Evolutionary conservation across 2,113 vertebrate species (phyloP), one percentile per base, ranked within the genome.

Genomic region (Microtus ochrogaster): DNA sequence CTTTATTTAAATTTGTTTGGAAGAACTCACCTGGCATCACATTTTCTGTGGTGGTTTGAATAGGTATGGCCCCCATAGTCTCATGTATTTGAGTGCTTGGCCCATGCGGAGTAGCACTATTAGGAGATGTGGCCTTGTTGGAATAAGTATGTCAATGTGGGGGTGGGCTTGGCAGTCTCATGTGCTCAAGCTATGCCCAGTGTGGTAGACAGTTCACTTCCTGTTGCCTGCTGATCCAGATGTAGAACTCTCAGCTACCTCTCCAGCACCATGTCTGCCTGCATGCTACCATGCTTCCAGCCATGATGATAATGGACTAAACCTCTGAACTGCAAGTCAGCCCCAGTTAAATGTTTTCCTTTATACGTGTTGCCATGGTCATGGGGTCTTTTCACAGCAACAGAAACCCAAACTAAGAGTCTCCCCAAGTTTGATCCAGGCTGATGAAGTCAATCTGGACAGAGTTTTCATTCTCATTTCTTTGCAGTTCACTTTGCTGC

Each of bases 281-380:
- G 16, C 33, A 17, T 70, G 33, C 33, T 7, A 17, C 68, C 68
- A 70, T 70, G 68, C 13, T 70, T 70, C 68, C 55, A 3, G 3
- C 55, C 55, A 58, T 58, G 55, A 19, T 58, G 55, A 58, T 21
- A 58, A 58, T 58, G 55, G 17, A 58, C 55, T 58, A 19, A 58
- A 58, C 17, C 55, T 58, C 17, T 58, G 55, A 58, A 21, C 55
- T 58, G 55, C 17, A 58, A 58, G 55, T 19, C 17, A 58, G 5
- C 17, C 17, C 55, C 55, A 58, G 0, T 58, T 58, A 21, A 58
- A 58, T 58, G 55, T 58, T 58, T 58, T 58, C 17, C 17, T 58
- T 21, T 58, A 19, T 58, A 58, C 19, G 4, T 0, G 0, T 58
- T 58, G 55, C 1, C 17, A 0, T 58, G 17, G 55, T 0, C 55